Evolutionary conservation across 30 jellyfish, hydroid and myxozoan genomes (phyloP).

Genomic region (Hydra vulgaris): DNA sequence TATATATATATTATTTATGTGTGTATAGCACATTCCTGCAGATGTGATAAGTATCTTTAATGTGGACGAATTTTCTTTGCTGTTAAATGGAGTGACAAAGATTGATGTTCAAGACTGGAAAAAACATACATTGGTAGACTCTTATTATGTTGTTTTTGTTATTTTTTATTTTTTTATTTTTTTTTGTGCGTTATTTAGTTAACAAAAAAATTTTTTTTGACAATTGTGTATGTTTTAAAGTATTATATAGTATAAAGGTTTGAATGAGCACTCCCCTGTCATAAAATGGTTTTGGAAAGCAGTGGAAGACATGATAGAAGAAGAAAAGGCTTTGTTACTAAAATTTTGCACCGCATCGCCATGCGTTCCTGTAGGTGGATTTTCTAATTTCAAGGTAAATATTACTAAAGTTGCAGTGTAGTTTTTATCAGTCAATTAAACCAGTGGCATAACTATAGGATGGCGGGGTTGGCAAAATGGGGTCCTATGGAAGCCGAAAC

Average conservation of each 20-base stretch:
- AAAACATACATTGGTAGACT: conserved; percentile 42
- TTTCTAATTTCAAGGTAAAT: conserved; percentile 41
- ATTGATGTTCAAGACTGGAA: conserved; percentile 65
- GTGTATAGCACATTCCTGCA: conserved; percentile 26
- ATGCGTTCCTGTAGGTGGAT: conserved; percentile 88
- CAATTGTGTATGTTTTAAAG: too few species aligned
- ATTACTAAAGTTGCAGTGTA: too few species aligned
- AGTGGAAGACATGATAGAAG: conserved; percentile 42
- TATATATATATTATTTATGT: not conserved
- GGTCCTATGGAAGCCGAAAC: too few species aligned
- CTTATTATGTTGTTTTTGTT: not conserved
- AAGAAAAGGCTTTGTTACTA: conserved; percentile 66
- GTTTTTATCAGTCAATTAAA: too few species aligned
- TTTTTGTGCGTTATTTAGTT: too few species aligned
- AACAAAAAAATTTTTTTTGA: too few species aligned
- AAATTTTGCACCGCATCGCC: conserved; percentile 76
- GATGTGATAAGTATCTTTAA: conserved; percentile 49
- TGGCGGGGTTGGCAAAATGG: too few species aligned
- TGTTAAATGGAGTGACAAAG: conserved; percentile 64
- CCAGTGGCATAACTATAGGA: too few species aligned
- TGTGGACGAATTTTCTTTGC: conserved; percentile 70
- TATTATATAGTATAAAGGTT: conserved; percentile 44
- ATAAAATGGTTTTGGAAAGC: conserved; percentile 76
- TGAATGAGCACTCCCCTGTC: conserved; percentile 19
- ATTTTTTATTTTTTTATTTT: not conserved